A percentile compares a stretch with the other conserved stretches of the same genome.
Conservation (phyloP, 1,140 invertebrate species). For the Eufriesea mexicana region DNA sequence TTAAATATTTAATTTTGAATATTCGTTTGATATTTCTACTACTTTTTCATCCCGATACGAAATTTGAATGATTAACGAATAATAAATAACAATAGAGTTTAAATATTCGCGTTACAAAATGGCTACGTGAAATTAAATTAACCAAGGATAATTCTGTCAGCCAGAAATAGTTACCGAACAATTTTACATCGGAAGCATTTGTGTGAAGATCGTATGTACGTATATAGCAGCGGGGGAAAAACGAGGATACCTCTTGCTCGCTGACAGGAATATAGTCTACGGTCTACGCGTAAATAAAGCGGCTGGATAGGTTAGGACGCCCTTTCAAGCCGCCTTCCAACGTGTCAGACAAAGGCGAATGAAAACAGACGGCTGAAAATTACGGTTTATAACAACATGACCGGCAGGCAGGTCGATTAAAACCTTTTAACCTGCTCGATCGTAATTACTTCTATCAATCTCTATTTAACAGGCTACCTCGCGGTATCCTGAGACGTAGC, state of each 20-base stretch:
- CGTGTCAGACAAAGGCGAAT: neutral
- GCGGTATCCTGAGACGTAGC: neutral
- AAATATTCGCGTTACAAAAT: too few relatives aligned
- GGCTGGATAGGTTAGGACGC: neutral
- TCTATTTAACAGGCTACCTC: neutral
- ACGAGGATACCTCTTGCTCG: neutral
- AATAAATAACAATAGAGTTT: too few relatives aligned
- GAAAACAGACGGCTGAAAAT: slow-evolving; percentile 14
- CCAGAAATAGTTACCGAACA: too few relatives aligned
- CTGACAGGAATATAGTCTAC: neutral
- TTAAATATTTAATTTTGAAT: too few relatives aligned
- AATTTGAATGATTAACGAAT: too few relatives aligned
- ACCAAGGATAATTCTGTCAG: too few relatives aligned
- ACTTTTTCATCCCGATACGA: too few relatives aligned
- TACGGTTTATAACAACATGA: slow-evolving; percentile 15
- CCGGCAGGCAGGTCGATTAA: slow-evolving; percentile 25
- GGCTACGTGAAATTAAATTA: too few relatives aligned
- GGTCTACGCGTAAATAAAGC: slow-evolving; percentile 25
- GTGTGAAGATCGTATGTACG: neutral
- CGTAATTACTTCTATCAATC: slow-evolving; percentile 32
- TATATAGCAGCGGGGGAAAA: neutral
- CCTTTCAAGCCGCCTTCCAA: slow-evolving; percentile 9
- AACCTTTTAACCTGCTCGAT: slow-evolving; percentile 22
- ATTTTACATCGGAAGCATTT: too few relatives aligned
- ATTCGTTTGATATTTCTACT: too few relatives aligned